Base-by-base conservation (phyloP, 30 jellyfish, hydroid and myxozoan species). In the Turritopsis rubra region DNA sequence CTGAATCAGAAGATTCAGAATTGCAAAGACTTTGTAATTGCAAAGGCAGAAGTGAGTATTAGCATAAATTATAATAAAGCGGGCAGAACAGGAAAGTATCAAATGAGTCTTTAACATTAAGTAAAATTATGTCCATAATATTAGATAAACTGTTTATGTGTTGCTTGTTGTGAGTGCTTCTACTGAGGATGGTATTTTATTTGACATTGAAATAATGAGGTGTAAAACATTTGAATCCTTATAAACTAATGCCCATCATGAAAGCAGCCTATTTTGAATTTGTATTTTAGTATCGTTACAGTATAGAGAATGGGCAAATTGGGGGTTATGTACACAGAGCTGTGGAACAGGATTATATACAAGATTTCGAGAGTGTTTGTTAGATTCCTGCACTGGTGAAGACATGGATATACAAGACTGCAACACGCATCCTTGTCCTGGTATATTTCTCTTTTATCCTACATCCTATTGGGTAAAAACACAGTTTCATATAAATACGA, bases 251-350 rank as follows among this genome's bases (percentile, higher is more conserved):
- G n/a, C n/a, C n/a, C n/a, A n/a, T n/a, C n/a, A n/a, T n/a, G 60
- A 3, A 3, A 13, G 5, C 60, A 41, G 13, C 5, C 60, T 5
- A 41, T 41, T 5, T 41, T 41, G 5, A 41, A 41, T 41, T 41
- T 41, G 60, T 41, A 13, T 68, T 0, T n/a, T 68, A 68, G 77
- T 7, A 9, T 68, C 77, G 9, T 8, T 27, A 19, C 77, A 68
- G 77, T 68, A 68, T 68, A 68, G 23, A 7, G 77, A 68, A 68
- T 68, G 77, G 77, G 77, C 77, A 22, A 68, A 68, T 68, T 68
- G 77, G 77, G 77, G 77, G 19, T 19, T 68, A 19, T 68, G 77
- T 1, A 68, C 77, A 27, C 9, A 68, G 19, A 68, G 22, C 30
- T 68, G 77, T 68, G 77, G 77, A n/a, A 68, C 77, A 1, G 77